Evolutionary conservation across 2,113 vertebrate genomes (phyloP), one percentile per base, ranked within the genome.

Genomic region (Baryphthengus martii): DNA sequence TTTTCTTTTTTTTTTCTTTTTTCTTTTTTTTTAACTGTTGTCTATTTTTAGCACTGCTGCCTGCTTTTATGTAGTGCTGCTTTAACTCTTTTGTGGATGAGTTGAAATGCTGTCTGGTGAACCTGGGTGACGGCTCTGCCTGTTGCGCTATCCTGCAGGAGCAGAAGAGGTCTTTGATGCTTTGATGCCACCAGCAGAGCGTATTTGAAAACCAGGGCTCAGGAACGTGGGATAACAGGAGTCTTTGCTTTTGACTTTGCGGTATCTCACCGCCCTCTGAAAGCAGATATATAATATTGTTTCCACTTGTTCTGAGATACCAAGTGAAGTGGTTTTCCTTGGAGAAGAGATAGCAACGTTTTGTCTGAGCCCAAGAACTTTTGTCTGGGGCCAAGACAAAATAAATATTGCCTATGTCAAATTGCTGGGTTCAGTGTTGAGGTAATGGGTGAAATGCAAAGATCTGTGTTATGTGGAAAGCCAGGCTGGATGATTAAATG

Each of bases 1-100:
- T 49, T 18, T 33, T 37, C 18, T 44, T 28, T 3, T 15, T 3
- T 21, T 10, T 9, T 7, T 11, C 23, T n/a, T 17, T 55, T 56
- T 52, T 17, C 18, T 23, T 21, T 55, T 89, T 53, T 50, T 53
- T 20, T 2, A 39, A 45, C 78, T 8, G 7, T 40, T 52, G 66
- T 76, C 96, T 97, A 95, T 97, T 97, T 97, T 96, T 97, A 96
- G 95, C 94, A 19, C 31, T 24, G 53, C 80, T 61, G 91, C 85
- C 67, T 93, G 88, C 72, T 81, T 74, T 80, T 75, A 72, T 10
- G 13, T 68, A 37, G 49, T 61, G 85, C 59, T 81, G 79, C 39
- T 89, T 94, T 96, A 96, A 96, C 95, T 87, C 85, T 71, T 94
- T n/a, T 21, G 76, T 70, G 72, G 74, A 18, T 0, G 1, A 25